Evolutionary conservation across 2,888 invertebrate genomes (phyloP).

Genomic region (Lysandra bellargus): DNA sequence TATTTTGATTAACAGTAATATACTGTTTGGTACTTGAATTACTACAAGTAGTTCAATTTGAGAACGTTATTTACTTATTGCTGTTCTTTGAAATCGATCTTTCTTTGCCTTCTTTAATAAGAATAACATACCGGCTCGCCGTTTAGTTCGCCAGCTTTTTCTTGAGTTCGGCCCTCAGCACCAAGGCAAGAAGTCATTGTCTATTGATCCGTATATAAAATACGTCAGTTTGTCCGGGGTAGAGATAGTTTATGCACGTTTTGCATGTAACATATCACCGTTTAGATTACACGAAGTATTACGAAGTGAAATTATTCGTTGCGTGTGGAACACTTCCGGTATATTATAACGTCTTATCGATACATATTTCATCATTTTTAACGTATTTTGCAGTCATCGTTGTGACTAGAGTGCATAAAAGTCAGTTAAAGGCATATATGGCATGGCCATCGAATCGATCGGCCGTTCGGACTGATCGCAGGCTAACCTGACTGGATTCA

Average conservation of each 20-base stretch:
- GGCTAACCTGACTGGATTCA: background rate
- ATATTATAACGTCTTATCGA: constrained; percentile 25
- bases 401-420: background rate
- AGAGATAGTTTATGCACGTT: constrained; percentile 24
- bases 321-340: constrained; percentile 28
- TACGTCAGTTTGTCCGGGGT: constrained; percentile 8
- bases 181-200: background rate
- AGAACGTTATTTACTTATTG: no score
- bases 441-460: background rate
- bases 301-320: constrained; percentile 28
- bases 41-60: no score
- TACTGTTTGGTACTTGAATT: no score
- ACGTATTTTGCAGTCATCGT: constrained; percentile 18
- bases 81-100: no score
- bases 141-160: background rate
- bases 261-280: constrained; percentile 28
- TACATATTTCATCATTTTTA: constrained; percentile 20
- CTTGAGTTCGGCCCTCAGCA: background rate
- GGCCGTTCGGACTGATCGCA: background rate
- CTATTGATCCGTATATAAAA: constrained; percentile 20
- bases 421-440: background rate
- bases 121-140: background rate
- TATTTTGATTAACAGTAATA: no score
- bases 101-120: no score
- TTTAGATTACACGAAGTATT: constrained; percentile 28